Conservation (phyloP, 2,113 vertebrate species). For the Serilophus lunatus region DNA sequence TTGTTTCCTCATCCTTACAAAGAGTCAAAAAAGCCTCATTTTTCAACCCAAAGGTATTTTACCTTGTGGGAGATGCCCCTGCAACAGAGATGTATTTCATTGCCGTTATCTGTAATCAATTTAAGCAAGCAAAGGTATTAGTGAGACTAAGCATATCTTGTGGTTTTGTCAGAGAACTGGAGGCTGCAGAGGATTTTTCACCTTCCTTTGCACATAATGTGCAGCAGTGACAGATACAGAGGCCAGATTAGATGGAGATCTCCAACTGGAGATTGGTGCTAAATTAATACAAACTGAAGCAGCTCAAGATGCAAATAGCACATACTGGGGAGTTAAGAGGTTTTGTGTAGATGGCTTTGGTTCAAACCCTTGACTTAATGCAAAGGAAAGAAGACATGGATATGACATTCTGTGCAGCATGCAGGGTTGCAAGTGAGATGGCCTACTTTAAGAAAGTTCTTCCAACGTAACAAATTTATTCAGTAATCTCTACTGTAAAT, state of each 20-base stretch:
- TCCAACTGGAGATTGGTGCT: neutral
- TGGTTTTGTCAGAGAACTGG: neutral
- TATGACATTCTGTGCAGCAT: neutral
- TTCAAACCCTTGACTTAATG: neutral
- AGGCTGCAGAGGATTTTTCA: neutral
- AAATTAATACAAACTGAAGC: constrained; percentile 17
- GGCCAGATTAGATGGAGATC: neutral
- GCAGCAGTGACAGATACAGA: neutral
- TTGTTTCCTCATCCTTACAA: neutral
- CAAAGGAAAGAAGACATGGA: neutral
- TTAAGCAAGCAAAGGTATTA: neutral
- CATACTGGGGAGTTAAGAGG: neutral
- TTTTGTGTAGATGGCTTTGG: neutral
- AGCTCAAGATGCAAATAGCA: neutral
- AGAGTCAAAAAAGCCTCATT: neutral
- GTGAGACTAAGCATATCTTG: neutral
- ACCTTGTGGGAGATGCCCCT: neutral
- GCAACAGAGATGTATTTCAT: neutral
- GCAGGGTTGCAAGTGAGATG: neutral
- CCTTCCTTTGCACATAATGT: neutral
- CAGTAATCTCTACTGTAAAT: neutral
- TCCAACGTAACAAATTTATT: constrained; percentile 3
- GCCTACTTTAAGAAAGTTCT: neutral
- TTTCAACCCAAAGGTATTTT: neutral
- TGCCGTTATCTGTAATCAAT: neutral